phyloP scores from a whole-genome alignment of 2,888 invertebrate species.

The Campoplex capitator region DNA sequence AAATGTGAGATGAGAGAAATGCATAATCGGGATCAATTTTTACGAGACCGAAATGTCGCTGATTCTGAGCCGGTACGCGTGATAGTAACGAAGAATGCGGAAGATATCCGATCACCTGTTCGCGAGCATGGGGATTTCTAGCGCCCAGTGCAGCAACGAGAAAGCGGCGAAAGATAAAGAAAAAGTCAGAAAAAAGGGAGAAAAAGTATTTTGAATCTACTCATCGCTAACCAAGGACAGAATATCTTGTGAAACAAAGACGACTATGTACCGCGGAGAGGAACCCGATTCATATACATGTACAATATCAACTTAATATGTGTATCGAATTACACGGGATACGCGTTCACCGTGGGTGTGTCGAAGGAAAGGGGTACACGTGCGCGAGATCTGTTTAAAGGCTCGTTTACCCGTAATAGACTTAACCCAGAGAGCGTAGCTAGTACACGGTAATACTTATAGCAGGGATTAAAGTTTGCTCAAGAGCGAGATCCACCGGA shows the following conservation, averaged over 20 bases:
- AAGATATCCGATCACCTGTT: background rate
- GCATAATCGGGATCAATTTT: no score
- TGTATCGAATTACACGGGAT: constrained; percentile 56
- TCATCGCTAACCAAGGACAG: background rate
- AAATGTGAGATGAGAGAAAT: no score
- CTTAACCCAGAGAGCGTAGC: constrained; percentile 52
- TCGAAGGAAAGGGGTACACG: constrained; percentile 15
- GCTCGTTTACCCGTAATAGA: constrained; percentile 63
- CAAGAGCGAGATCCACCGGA: constrained; percentile 16
- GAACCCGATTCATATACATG: background rate
- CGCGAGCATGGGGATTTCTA: background rate
- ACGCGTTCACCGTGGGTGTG: constrained; percentile 36
- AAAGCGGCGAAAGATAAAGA: background rate
- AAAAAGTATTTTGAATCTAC: background rate
- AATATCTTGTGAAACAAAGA: background rate
- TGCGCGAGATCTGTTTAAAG: constrained; percentile 53
- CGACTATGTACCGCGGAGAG: background rate
- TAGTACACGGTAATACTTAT: constrained; percentile 22
- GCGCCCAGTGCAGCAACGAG: background rate
- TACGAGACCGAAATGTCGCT: no score
- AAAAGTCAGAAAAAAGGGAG: background rate
- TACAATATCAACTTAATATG: constrained; percentile 33
- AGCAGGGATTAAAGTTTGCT: constrained; percentile 61
- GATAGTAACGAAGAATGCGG: background rate
- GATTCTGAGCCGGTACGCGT: no score